These are phyloP conservation scores for Sciaenops ocellatus DNA, from an alignment of 2,797 vertebrate genomes.

Conservation along the genomic window DNA sequence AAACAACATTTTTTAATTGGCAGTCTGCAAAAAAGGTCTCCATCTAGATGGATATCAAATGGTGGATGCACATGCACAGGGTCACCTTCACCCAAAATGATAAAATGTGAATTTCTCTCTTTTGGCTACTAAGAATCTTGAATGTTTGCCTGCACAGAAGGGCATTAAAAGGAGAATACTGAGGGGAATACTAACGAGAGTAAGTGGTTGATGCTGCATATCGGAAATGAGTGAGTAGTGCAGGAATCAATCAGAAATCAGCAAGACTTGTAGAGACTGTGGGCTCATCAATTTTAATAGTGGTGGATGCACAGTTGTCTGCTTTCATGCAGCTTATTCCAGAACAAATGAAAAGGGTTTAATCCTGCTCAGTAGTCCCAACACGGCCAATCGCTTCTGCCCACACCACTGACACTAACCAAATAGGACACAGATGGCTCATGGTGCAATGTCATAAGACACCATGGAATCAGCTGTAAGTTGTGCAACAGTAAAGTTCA, in stretches of 20 bases:
- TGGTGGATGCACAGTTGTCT: slow-evolving; percentile 36
- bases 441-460: slow-evolving; percentile 25
- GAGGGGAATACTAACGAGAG: slow-evolving; percentile 49
- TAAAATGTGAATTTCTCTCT: slow-evolving; percentile 46
- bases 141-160: slow-evolving; percentile 46
- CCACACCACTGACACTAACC: slow-evolving; percentile 16
- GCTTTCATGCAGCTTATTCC: slow-evolving; percentile 49
- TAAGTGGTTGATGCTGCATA: slow-evolving; percentile 27
- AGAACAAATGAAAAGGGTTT: slow-evolving; percentile 48
- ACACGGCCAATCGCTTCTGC: slow-evolving; percentile 28
- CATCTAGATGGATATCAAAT: slow-evolving; percentile 7
- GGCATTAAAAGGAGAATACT: slow-evolving; percentile 20
- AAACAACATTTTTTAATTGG: slow-evolving; percentile 16
- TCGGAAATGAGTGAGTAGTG: slow-evolving; percentile 38
- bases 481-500: slow-evolving; percentile 39
- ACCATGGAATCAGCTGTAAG: slow-evolving; percentile 35
- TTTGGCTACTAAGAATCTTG: slow-evolving; percentile 28
- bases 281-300: slow-evolving; percentile 52
- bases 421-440: slow-evolving; percentile 50
- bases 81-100: slow-evolving; percentile 48
- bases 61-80: background rate
- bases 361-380: slow-evolving; percentile 54
- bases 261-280: slow-evolving; percentile 29
- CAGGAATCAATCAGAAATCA: slow-evolving; percentile 58
- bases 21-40: slow-evolving; percentile 17